Evolutionary conservation across 1,140 invertebrate genomes (phyloP).

Genomic region (Chrysomallon squamiferum): DNA sequence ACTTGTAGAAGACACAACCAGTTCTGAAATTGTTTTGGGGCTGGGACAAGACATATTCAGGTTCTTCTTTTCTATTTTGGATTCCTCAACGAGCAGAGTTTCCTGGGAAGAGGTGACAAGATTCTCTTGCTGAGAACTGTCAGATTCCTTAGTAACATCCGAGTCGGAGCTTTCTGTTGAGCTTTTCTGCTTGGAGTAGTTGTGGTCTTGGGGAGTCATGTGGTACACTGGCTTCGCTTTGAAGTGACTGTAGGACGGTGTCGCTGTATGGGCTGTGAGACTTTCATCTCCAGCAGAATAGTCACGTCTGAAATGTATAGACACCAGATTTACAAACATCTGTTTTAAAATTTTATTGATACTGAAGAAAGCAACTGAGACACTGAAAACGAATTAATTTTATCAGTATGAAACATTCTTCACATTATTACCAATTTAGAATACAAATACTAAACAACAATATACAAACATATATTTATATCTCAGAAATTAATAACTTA

Average conservation of each 20-base stretch:
- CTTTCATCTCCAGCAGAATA: slow-evolving; percentile 26
- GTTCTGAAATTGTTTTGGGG: slow-evolving; percentile 15
- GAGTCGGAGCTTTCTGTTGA: slow-evolving; percentile 13
- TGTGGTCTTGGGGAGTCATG: slow-evolving; percentile 52
- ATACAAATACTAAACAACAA: too few relatives aligned
- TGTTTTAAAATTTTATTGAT: too few relatives aligned
- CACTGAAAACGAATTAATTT: too few relatives aligned
- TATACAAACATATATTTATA: too few relatives aligned
- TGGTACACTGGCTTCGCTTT: slow-evolving; percentile 25
- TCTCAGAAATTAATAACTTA: too few relatives aligned
- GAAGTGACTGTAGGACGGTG: slow-evolving; percentile 17
- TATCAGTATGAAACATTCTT: too few relatives aligned
- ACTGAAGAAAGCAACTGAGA: too few relatives aligned
- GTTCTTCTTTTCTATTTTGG: not conserved
- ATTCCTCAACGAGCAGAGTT: not conserved
- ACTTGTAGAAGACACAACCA: not conserved
- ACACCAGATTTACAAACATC: too few relatives aligned
- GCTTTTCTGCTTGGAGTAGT: slow-evolving; percentile 54
- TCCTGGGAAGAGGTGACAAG: not conserved
- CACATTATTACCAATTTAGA: too few relatives aligned
- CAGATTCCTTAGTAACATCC: too few relatives aligned
- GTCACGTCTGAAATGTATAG: too few relatives aligned
- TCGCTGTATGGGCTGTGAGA: slow-evolving; percentile 16
- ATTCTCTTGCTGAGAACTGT: too few relatives aligned
- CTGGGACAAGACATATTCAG: not conserved